phyloP scores from a whole-genome alignment of 2,888 invertebrate genomes.

The Phalera bucephala region DNA sequence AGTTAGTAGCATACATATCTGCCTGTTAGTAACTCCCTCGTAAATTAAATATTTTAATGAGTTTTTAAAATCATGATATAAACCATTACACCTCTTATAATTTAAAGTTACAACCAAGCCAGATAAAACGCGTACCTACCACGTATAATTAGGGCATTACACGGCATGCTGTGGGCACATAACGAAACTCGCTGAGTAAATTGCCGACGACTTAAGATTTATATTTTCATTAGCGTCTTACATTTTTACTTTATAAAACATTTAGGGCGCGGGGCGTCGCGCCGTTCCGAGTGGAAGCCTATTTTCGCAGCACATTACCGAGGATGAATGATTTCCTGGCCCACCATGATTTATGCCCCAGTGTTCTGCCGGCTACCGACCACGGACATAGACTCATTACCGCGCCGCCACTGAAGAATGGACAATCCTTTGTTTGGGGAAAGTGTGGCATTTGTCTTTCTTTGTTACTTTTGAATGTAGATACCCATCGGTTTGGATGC shows the following conservation, averaged over 20 bases:
- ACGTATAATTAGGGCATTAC: no score
- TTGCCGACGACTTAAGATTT: slow-evolving; percentile 32
- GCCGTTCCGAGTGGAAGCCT: slow-evolving; percentile 69
- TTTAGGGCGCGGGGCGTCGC: slow-evolving; percentile 65
- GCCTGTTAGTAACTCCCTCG: no score
- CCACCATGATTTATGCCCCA: slow-evolving; percentile 72
- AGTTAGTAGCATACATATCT: no score
- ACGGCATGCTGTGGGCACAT: no score
- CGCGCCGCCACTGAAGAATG: slow-evolving; percentile 59
- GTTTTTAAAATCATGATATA: no score
- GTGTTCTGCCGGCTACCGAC: slow-evolving; percentile 38
- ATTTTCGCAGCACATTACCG: slow-evolving; percentile 81
- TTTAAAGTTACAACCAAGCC: no score
- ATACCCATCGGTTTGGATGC: slow-evolving; percentile 45
- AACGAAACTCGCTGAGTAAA: no score
- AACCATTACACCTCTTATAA: no score
- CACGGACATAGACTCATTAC: slow-evolving; percentile 67
- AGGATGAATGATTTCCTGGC: slow-evolving; percentile 82
- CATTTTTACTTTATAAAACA: slow-evolving; percentile 59
- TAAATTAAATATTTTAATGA: no score
- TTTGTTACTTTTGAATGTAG: slow-evolving; percentile 54
- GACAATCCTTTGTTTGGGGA: slow-evolving; percentile 66
- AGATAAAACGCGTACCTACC: no score
- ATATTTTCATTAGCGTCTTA: slow-evolving; percentile 60
- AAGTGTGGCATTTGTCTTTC: slow-evolving; percentile 71